phyloP scores from a whole-genome alignment of 2,797 vertebrate genomes.

The Sorex maritimensis region DNA sequence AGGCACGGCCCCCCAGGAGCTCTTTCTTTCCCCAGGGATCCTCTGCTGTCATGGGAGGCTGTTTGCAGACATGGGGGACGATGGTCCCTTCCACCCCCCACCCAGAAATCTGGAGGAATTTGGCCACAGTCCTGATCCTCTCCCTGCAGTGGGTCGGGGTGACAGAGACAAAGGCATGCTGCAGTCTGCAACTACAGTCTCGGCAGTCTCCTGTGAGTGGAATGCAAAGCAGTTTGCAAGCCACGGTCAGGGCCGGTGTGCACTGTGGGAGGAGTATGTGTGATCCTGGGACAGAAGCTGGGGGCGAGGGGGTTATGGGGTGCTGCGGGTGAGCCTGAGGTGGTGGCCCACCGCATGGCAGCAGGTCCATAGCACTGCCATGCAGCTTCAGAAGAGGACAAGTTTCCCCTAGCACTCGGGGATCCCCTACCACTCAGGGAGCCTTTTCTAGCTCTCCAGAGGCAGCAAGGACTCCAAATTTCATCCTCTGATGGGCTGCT shows the following conservation, averaged over 20 bases:
- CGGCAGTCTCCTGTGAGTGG: constrained; percentile 81
- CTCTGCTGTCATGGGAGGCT: neutral
- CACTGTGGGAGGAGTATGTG: neutral
- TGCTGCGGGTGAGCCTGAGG: neutral
- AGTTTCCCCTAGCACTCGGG: neutral
- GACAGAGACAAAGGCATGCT: constrained; percentile 80
- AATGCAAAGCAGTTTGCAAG: constrained; percentile 78
- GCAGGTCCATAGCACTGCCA: neutral
- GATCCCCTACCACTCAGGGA: neutral
- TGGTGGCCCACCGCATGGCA: neutral
- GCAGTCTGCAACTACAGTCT: constrained; percentile 76
- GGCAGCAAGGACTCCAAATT: constrained; percentile 16
- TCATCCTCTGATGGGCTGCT: neutral
- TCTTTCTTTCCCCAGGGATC: constrained; percentile 10
- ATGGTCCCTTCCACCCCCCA: neutral
- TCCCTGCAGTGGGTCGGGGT: constrained; percentile 70
- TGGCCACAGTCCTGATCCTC: neutral
- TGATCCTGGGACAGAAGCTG: neutral
- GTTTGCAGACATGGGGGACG: neutral
- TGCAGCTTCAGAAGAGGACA: neutral
- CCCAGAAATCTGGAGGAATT: constrained; percentile 61
- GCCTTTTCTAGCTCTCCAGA: constrained; percentile 12
- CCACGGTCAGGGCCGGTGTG: neutral
- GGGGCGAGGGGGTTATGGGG: too few relatives aligned
- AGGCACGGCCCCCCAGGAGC: neutral